Evolutionary conservation across 2,113 vertebrate genomes (phyloP).

Genomic region (Sterrhoptilus dennistouni): DNA sequence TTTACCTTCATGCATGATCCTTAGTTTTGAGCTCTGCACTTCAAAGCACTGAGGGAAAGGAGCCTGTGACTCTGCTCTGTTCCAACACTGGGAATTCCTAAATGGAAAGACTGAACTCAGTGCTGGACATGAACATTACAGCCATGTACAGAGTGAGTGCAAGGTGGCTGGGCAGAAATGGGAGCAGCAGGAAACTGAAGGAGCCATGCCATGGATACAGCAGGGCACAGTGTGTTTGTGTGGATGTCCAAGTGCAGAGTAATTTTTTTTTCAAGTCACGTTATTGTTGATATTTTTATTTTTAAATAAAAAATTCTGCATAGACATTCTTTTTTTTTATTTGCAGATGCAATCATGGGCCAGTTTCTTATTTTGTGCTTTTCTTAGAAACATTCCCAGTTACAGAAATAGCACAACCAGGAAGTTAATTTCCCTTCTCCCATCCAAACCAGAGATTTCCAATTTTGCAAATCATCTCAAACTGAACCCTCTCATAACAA

Average conservation of each 20-base stretch:
- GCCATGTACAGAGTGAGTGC: not conserved
- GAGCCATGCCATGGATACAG: rapidly evolving
- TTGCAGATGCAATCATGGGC: not conserved
- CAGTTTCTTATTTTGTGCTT: not conserved
- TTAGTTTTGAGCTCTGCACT: not conserved
- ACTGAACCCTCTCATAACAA: not conserved
- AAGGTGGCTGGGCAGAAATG: not conserved
- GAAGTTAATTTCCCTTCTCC: not conserved
- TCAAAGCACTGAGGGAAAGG: not conserved
- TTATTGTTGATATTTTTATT: not conserved
- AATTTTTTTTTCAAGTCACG: not conserved
- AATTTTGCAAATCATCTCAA: not conserved
- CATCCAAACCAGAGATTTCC: not conserved
- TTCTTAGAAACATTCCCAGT: not conserved
- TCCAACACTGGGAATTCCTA: not conserved
- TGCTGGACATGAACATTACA: not conserved
- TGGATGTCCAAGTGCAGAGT: not conserved
- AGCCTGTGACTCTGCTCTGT: not conserved
- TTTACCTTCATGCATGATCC: rapidly evolving
- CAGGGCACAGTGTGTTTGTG: not conserved
- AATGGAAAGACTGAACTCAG: not conserved
- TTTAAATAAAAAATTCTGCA: not conserved
- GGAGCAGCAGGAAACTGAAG: not conserved
- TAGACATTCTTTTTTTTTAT: not conserved
- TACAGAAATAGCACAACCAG: not conserved